A percentile compares a stretch with the other conserved stretches of the same genome.
phyloP scores from a whole-genome alignment of 2,113 vertebrate species.

The Anoplopoma fimbria region DNA sequence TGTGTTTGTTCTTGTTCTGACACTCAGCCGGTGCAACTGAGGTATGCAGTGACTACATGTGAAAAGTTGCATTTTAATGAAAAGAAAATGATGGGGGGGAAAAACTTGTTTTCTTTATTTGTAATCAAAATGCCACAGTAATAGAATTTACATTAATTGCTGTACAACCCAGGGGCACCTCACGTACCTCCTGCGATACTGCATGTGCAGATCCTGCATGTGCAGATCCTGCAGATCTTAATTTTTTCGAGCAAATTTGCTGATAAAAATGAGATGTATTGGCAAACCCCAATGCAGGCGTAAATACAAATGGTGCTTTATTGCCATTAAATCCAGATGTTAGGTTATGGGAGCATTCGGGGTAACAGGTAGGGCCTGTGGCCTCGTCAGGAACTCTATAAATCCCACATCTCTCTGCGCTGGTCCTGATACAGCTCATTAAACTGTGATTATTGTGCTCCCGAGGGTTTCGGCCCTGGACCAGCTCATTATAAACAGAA shows the following conservation, averaged over 20 bases:
- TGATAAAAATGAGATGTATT: slow-evolving; percentile 36
- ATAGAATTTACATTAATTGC: slow-evolving; percentile 1
- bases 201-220: neutral
- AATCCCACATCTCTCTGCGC: slow-evolving; percentile 59
- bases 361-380: slow-evolving; percentile 74
- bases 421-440: slow-evolving; percentile 76
- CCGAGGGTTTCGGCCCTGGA: slow-evolving; percentile 62
- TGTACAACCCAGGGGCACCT: neutral
- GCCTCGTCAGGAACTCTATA: slow-evolving; percentile 60
- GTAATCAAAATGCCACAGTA: slow-evolving; percentile 2
- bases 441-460: slow-evolving; percentile 76
- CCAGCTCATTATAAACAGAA: slow-evolving; percentile 71
- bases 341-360: slow-evolving; percentile 68
- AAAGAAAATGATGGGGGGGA: neutral
- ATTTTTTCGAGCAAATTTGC: slow-evolving; percentile 32
- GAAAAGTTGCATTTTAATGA: slow-evolving; percentile 6
- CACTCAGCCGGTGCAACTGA: neutral
- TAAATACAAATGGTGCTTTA: slow-evolving; percentile 71
- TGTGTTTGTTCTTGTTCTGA: neutral
- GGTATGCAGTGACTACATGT: neutral
- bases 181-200: neutral
- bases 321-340: slow-evolving; percentile 79
- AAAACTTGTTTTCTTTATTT: neutral
- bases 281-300: slow-evolving; percentile 37
- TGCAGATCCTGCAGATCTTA: neutral